Evolutionary conservation across 2,797 vertebrate species (phyloP), one percentile per base, ranked within the genome.

Genomic region (Ispidina lecontei): DNA sequence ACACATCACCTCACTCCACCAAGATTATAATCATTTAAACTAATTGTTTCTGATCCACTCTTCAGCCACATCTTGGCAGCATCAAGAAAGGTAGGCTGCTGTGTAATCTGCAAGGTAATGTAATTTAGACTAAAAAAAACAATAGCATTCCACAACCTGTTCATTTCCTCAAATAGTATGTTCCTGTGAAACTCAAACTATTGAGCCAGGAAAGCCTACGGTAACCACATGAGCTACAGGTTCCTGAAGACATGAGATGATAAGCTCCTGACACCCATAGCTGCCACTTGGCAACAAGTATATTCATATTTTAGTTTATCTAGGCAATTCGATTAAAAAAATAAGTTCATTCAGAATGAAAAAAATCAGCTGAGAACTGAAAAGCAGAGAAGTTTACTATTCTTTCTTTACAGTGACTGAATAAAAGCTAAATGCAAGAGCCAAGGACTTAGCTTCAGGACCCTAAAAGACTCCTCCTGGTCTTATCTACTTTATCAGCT

Each of bases 311-410:
- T 69, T 59, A 41, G 8, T 74, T 73, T 82, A 73, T 79, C 62
- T 51, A 77, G 14, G 19, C 64, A 84, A 92, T 20, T 64, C 52
- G 52, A 33, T 49, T 85, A 78, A 76, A 82, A 39, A 39, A 88
- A 19, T 20, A 37, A 79, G 14, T 19, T 89, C 14, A 51, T 33
- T 68, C 47, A 62, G 67, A 85, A 46, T 8, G 10, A 90, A 87
- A 39, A 39, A 52, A 82, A 56, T 20, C 39, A 67, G 17, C 47
- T 54, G 68, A 78, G 44, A 49, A 68, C 21, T 54, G 51, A 47
- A 82, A 55, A 76, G n/a, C 23, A 44, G 33, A 8, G 64, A 72
- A 70, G 35, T 21, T 76, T 72, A 26, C 10, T 17, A 19, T 28
- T 64, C 35, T 62, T 62, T 22, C 43, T 73, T 46, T 51, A 54